phyloP scores from a whole-genome alignment of 2,888 invertebrate genomes.

The Pristionchus entomophagus region DNA sequence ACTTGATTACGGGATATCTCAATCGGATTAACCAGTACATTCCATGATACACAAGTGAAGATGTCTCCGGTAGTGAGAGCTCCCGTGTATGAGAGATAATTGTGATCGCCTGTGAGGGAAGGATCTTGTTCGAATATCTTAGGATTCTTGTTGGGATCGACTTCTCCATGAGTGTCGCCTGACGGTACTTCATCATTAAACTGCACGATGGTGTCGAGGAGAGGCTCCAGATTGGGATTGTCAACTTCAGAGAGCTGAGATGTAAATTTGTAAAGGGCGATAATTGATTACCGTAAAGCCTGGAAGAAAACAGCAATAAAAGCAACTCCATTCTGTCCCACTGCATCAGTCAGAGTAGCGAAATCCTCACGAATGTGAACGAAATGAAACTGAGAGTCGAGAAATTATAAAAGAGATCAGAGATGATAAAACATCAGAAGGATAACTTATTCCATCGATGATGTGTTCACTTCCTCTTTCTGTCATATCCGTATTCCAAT shows the following conservation, averaged over 20 bases:
- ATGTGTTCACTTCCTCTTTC: background rate
- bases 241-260: background rate
- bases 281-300: background rate
- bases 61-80: background rate
- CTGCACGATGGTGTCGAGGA: background rate
- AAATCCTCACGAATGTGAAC: background rate
- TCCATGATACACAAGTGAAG: background rate
- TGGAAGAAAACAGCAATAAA: background rate
- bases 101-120: background rate
- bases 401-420: no score
- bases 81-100: constrained; percentile 27
- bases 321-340: background rate
- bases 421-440: background rate
- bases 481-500: background rate
- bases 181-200: no score
- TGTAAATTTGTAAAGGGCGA: background rate
- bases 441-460: background rate
- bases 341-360: background rate
- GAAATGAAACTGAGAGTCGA: background rate
- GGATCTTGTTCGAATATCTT: background rate
- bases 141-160: background rate
- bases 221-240: background rate
- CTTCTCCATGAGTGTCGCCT: background rate
- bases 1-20: background rate
- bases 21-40: background rate